phyloP scores from a whole-genome alignment of 2,797 vertebrate genomes.

The Cyclopterus lumpus region DNA sequence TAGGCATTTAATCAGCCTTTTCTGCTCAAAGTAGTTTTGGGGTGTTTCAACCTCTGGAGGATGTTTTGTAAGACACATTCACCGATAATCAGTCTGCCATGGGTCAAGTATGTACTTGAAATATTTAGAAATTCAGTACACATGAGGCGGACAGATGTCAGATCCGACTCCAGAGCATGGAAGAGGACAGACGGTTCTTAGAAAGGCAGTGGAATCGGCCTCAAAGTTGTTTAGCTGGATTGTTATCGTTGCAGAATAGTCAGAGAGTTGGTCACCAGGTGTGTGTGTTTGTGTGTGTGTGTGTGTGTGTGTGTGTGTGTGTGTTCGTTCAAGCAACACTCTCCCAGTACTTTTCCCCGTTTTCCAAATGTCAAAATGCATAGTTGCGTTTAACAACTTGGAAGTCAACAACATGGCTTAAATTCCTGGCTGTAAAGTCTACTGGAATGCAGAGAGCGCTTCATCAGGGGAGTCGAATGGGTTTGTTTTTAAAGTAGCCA shows the following conservation, averaged over 20 bases:
- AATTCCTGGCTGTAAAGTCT: conserved; percentile 59
- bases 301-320: conserved; percentile 1
- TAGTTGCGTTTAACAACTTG: conserved; percentile 63
- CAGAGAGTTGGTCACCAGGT: conserved; percentile 9
- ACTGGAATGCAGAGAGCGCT: conserved; percentile 46
- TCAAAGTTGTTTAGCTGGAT: background rate
- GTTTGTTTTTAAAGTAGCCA: conserved; percentile 42
- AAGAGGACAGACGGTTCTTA: background rate
- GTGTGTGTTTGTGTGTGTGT: conserved; percentile 17
- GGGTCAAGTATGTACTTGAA: background rate
- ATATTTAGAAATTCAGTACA: background rate
- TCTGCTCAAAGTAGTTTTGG: background rate
- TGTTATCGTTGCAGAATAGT: conserved; percentile 10
- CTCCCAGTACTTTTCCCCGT: conserved; percentile 35
- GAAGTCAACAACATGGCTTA: conserved; percentile 51
- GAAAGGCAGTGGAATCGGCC: background rate
- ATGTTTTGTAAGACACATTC: background rate
- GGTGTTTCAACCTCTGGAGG: background rate
- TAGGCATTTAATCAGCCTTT: too few species aligned
- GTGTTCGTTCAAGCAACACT: conserved; percentile 14
- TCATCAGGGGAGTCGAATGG: conserved; percentile 55
- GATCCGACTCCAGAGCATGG: background rate
- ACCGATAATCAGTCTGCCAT: background rate
- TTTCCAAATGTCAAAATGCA: conserved; percentile 52
- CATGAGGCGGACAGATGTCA: conserved; percentile 43